Conservation (phyloP, 2,113 vertebrate species). For the Malaclemys terrapin region DNA sequence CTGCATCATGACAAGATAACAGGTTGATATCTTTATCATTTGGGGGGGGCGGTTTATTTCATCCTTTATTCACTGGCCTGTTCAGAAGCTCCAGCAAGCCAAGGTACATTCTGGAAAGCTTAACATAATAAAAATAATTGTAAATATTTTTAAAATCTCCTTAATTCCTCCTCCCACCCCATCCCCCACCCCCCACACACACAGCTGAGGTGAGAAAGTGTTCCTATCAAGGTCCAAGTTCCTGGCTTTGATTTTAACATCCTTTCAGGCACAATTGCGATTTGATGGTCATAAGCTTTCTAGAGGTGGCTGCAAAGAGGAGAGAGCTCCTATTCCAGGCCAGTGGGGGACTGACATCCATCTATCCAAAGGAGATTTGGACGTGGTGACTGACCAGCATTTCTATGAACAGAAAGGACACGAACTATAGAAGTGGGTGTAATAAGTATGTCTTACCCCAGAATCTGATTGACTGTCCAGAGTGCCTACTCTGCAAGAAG, state of each 20-base stretch:
- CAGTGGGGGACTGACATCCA: background rate
- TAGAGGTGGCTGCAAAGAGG: background rate
- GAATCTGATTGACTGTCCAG: background rate
- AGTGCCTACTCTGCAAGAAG: background rate
- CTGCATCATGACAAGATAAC: background rate
- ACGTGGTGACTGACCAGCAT: background rate
- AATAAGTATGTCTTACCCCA: background rate
- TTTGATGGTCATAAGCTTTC: background rate
- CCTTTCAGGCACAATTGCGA: background rate
- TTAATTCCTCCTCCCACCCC: too few relatives aligned
- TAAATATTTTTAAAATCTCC: too few relatives aligned
- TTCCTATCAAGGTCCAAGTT: too few relatives aligned
- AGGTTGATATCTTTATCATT: background rate
- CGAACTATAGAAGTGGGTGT: background rate
- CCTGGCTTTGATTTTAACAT: too few relatives aligned
- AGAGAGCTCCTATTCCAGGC: background rate
- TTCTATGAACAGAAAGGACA: background rate
- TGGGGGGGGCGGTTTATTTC: background rate
- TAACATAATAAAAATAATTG: too few relatives aligned
- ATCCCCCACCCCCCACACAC: too few relatives aligned
- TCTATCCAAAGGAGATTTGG: background rate
- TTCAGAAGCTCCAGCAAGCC: background rate
- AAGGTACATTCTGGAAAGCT: too few relatives aligned
- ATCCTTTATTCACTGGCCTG: background rate
- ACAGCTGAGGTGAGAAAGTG: too few relatives aligned